Evolutionary conservation across 2,113 vertebrate genomes (phyloP), one percentile per base, ranked within the genome.

Genomic region (Rhipidura dahli): DNA sequence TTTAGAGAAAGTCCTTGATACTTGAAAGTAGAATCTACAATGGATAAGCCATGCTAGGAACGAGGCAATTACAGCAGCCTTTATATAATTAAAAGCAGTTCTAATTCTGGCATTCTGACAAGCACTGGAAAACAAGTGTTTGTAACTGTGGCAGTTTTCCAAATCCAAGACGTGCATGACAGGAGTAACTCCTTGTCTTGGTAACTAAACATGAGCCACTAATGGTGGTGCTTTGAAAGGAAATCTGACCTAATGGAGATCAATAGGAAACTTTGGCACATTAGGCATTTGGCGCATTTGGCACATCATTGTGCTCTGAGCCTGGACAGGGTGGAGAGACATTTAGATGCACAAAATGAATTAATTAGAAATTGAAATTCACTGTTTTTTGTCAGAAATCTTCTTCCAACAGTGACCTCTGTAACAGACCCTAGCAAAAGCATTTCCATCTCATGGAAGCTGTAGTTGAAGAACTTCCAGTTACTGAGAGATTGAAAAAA

Each of bases 71-170:
- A 84, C 73, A 87, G 56, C 87, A 78, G 90, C 27, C 71, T 96
- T 87, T 86, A 84, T 82, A 61, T 70, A 94, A 90, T 96, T 97
- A 95, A 96, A 75, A 95, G 91, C 89, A 89, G 91, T 54, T 85
- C 72, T 71, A 91, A 95, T 60, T 72, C 73, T 96, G 92, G 94
- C 91, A 93, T 94, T 89, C 61, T 85, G 94, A 97, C 97, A 98
- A 95, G 90, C 59, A 75, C 33, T 64, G 13, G 39, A 86, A 97
- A 71, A 97, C 73, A 96, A 89, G 65, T 90, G 47, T 83, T 76
- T 94, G 81, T 53, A 92, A 96, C 59, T 60, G 68, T 65, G 94
- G 96, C 83, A 83, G 21, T 71, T 76, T 93, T 96, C 93, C 97
- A 96, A 92, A 96, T 69, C n/a, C 3, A 9, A 94, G 73, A 75